phyloP scores from a whole-genome alignment of 2,888 invertebrate species.

The Drosophila longiperda region DNA sequence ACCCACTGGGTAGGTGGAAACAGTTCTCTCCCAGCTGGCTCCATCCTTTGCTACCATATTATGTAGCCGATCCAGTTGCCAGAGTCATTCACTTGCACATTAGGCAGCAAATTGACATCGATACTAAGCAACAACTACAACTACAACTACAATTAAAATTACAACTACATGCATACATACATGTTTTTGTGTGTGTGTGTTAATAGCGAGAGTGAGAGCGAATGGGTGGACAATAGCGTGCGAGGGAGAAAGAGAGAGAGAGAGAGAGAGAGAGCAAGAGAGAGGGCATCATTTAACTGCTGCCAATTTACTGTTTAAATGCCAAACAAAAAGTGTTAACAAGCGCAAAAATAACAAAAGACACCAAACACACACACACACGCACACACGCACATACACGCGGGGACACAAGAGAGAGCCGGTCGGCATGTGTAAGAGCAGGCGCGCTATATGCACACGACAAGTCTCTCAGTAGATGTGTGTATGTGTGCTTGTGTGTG shows the following conservation, averaged over 20 bases:
- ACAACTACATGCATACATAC: background rate
- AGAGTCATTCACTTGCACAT: conserved; percentile 77
- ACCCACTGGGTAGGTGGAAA: background rate
- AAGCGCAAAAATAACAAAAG: conserved; percentile 75
- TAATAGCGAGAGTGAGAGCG: background rate
- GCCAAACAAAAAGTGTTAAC: conserved; percentile 83
- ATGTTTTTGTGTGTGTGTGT: background rate
- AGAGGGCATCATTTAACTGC: conserved; percentile 81
- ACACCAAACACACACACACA: conserved; percentile 42
- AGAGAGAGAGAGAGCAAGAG: conserved; percentile 26
- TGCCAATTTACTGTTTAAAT: conserved; percentile 85
- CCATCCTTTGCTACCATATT: conserved; percentile 19
- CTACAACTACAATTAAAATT: background rate
- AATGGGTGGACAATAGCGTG: conserved; percentile 14
- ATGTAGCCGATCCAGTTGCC: conserved; percentile 45
- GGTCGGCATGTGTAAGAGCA: conserved; percentile 34
- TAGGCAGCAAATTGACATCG: conserved; percentile 82
- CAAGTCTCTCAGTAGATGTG: conserved; percentile 25
- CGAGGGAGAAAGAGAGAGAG: conserved; percentile 19
- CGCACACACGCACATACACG: conserved; percentile 11
- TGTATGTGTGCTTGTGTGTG: conserved; percentile 13
- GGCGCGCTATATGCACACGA: conserved; percentile 40
- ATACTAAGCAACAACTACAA: conserved; percentile 52
- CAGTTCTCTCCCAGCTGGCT: conserved; percentile 7
- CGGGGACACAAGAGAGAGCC: conserved; percentile 1